Base-by-base conservation (phyloP, 2,888 invertebrate species). In the Buathra laborator region DNA sequence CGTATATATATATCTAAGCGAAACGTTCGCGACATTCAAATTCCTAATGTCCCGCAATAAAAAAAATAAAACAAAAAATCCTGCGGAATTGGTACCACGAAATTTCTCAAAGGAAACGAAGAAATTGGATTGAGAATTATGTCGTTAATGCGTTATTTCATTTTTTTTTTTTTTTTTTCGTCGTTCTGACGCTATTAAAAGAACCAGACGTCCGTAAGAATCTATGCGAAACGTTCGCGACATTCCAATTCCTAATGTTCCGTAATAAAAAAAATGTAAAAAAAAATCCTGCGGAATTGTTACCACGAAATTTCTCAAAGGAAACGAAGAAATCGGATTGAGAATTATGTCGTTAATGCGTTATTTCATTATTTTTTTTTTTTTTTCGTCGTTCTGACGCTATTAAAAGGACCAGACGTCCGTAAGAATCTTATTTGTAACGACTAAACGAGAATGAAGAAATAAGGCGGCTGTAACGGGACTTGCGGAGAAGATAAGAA, bases 391-490 rank as follows among this genome's bases (percentile, higher is more conserved):
- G 12, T 62, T 62, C 32, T 7, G 14, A 62, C n/a, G 62, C 6
- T 62, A 62, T 62, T 62, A 32, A 62, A 62, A 62, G 32, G 32
- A 62, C 32, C 62, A 62, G 62, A 12, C 62, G 32, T 62, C 62
- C 62, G 62, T n/a, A 62, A 62, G 29, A 62, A 62, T 74, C 44
- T 16, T 46, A 19, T 62, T 32, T 48, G 48, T 19, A 56, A 64
- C 64, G 53, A 53, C 64, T 67, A 78, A 67, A 62, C 29, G 51
- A 51, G 32, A 66, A 66, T 19, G 46, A 59, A 71, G 44, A 24
- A 46, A 66, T n/a, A 51, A 74, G 59, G 12, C n/a, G 51, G n/a
- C 7, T 53, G 51, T 9, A 64, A 51, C 51, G 66, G 62, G n/a
- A 19, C 43, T 37, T 32, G 32, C 4, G 16, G 9, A 70, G 62